Evolutionary conservation across 2,113 vertebrate species (phyloP).

Genomic region (Otolemur garnettii): DNA sequence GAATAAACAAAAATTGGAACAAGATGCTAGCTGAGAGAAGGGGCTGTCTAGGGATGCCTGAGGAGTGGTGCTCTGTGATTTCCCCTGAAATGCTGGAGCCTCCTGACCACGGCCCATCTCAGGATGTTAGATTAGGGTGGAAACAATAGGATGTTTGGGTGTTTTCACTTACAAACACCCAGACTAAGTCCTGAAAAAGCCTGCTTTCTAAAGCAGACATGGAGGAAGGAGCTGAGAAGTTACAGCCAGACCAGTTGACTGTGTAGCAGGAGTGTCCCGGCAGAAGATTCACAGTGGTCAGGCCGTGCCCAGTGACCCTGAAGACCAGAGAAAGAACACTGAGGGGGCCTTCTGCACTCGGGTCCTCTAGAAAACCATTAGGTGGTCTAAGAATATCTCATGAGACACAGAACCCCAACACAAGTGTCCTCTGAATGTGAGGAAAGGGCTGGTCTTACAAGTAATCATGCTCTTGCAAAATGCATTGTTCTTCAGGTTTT

Average conservation of each 20-base stretch:
- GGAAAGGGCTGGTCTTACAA: constrained; percentile 38
- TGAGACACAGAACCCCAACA: neutral
- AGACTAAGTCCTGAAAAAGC: neutral
- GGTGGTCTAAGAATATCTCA: neutral
- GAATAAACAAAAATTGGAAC: constrained; percentile 52
- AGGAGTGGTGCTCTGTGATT: neutral
- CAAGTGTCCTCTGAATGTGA: neutral
- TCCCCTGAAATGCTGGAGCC: neutral
- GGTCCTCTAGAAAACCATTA: neutral
- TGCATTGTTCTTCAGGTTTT: constrained; percentile 21
- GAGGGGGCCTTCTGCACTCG: neutral
- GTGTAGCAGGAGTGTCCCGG: neutral
- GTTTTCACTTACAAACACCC: neutral
- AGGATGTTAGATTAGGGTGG: neutral
- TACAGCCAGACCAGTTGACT: neutral
- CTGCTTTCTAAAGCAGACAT: neutral
- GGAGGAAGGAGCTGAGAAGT: constrained; percentile 16
- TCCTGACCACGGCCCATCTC: neutral
- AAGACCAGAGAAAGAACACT: neutral
- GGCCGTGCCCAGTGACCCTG: neutral
- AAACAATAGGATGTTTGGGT: neutral
- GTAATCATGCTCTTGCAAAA: neutral
- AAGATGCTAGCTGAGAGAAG: constrained; percentile 30
- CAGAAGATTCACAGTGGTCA: neutral
- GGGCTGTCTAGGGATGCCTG: neutral